Conservation (phyloP, 1,140 invertebrate genomes). For the Lepidurus apus region DNA sequence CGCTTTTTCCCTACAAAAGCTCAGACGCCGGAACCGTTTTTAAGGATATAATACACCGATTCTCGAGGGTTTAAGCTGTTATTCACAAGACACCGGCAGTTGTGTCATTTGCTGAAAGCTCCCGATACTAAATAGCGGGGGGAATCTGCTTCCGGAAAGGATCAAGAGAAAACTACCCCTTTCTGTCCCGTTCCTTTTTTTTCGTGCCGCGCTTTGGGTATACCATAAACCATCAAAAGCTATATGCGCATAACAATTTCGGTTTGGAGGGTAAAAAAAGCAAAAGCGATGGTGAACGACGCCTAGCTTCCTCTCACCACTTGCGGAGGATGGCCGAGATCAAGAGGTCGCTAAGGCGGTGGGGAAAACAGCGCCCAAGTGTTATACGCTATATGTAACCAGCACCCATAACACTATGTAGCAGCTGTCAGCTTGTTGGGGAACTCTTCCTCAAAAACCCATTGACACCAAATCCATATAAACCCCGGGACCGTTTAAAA, state of each 20-base stretch:
- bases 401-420: not conserved
- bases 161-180: not conserved
- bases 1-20: too few species aligned
- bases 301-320: not conserved
- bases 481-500: not conserved
- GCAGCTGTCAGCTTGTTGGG: slow-evolving; percentile 2
- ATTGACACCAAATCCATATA: slow-evolving; percentile 1
- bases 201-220: too few species aligned
- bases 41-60: too few species aligned
- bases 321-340: not conserved
- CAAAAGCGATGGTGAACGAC: not conserved
- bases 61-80: not conserved
- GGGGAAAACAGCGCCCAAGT: not conserved
- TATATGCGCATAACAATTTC: not conserved
- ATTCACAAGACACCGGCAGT: slow-evolving; percentile 12
- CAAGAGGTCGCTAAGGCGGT: not conserved
- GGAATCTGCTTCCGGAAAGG: not conserved
- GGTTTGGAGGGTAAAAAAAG: not conserved
- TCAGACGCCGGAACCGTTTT: too few species aligned
- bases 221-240: not conserved
- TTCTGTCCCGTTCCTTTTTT: not conserved
- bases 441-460: not conserved
- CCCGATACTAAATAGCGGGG: not conserved
- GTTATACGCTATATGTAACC: not conserved
- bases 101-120: slow-evolving; percentile 1